Percentiles rank a stretch among this genome's conserved stretches.
Evolutionary conservation across 2,888 invertebrate genomes (phyloP).

Genomic region (Harpalus rubripes): DNA sequence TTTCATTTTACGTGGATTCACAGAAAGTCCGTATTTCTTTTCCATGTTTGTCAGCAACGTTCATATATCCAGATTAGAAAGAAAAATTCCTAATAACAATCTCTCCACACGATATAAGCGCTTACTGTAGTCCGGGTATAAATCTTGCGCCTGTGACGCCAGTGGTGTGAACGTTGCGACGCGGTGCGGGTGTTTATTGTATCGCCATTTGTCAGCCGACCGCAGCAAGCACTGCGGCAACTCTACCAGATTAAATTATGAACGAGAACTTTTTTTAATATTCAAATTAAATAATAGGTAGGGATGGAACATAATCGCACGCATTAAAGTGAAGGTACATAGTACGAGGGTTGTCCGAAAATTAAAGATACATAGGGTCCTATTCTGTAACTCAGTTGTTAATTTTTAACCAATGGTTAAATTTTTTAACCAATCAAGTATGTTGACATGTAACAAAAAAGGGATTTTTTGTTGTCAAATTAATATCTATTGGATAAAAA

Average conservation of each 20-base stretch:
- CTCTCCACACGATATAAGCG: constrained; percentile 1
- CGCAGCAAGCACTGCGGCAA: neutral
- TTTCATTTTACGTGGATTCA: no score
- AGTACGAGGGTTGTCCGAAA: no score
- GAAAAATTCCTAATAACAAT: neutral
- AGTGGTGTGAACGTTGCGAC: constrained; percentile 37
- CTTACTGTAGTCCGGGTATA: constrained; percentile 2
- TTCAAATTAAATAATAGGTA: neutral
- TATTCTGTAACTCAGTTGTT: no score
- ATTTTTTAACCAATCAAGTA: no score
- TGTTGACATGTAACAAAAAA: no score
- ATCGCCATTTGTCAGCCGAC: constrained; percentile 33
- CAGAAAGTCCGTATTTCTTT: neutral
- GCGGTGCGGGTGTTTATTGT: constrained; percentile 44
- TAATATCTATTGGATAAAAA: no score
- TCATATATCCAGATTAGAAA: constrained; percentile 3
- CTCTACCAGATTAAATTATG: constrained; percentile 8
- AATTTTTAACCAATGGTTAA: no score
- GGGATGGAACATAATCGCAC: no score
- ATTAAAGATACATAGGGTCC: no score
- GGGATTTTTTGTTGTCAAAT: no score
- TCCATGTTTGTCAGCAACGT: constrained; percentile 65
- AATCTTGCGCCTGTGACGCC: constrained; percentile 23
- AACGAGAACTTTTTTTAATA: neutral
- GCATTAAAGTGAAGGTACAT: no score